Conservation (phyloP, 2,113 vertebrate species). For the Hystrix cristata region DNA sequence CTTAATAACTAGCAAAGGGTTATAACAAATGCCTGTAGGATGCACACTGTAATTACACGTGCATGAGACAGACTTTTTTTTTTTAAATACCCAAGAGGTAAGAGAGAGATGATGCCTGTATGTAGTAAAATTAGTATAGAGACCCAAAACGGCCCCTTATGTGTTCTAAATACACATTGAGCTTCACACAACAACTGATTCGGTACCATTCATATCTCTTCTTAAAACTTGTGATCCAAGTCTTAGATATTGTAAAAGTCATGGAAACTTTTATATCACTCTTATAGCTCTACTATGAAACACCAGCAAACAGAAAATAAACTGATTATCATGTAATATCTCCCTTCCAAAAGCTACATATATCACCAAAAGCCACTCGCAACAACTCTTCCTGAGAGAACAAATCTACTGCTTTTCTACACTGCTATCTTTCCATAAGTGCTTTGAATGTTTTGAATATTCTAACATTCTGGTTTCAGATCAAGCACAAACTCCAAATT, state of each 20-base stretch:
- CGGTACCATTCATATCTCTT: not conserved
- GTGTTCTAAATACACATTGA: not conserved
- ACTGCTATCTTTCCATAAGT: not conserved
- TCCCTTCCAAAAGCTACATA: not conserved
- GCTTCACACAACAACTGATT: slow-evolving; percentile 44
- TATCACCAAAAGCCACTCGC: not conserved
- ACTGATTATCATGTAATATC: not conserved
- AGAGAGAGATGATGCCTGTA: slow-evolving; percentile 12
- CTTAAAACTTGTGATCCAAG: slow-evolving; percentile 41
- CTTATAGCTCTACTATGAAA: slow-evolving; percentile 26
- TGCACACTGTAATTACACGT: not conserved
- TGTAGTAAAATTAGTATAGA: slow-evolving; percentile 50
- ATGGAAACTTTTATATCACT: slow-evolving; percentile 14
- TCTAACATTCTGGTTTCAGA: not conserved
- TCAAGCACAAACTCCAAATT: not conserved
- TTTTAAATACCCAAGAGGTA: not conserved
- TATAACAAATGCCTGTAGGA: not conserved
- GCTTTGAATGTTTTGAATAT: not conserved
- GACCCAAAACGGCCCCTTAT: slow-evolving; percentile 29
- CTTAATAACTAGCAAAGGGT: slow-evolving; percentile 19
- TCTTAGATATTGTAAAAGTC: slow-evolving; percentile 51
- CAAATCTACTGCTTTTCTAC: not conserved
- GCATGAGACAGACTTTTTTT: not conserved
- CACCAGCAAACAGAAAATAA: slow-evolving; percentile 30
- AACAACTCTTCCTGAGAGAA: not conserved